phyloP scores from a whole-genome alignment of 2,113 vertebrate species.

The Hippocampus abdominalis region DNA sequence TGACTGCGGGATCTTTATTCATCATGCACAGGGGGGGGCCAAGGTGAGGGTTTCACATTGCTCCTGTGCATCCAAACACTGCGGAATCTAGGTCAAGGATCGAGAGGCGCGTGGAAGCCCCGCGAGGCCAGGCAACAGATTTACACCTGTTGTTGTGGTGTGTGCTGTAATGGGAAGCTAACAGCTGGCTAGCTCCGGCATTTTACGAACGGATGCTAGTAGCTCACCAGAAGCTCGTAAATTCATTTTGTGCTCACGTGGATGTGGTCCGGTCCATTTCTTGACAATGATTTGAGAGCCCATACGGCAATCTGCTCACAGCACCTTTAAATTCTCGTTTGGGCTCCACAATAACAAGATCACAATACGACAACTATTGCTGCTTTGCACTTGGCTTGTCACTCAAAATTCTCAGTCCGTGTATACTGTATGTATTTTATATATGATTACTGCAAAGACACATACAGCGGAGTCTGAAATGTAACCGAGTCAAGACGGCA shows the following conservation, averaged over 20 bases:
- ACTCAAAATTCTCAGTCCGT: no score
- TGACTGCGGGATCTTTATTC: slow-evolving; percentile 46
- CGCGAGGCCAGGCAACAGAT: slow-evolving; percentile 20
- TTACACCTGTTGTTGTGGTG: slow-evolving; percentile 31
- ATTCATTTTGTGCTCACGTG: slow-evolving; percentile 2
- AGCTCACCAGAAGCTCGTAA: slow-evolving; percentile 3
- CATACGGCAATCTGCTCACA: neutral
- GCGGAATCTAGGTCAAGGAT: slow-evolving; percentile 60
- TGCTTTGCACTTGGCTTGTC: no score
- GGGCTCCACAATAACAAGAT: no score
- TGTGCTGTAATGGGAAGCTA: slow-evolving; percentile 15
- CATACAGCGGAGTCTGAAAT: no score
- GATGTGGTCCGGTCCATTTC: neutral
- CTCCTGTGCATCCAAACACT: slow-evolving; percentile 57
- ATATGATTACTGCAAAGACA: no score
- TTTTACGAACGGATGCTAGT: slow-evolving; percentile 4
- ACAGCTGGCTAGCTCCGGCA: slow-evolving; percentile 6
- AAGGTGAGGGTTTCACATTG: slow-evolving; percentile 56
- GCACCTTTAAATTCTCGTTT: no score
- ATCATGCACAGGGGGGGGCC: slow-evolving; percentile 49
- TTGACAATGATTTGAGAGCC: slow-evolving; percentile 1
- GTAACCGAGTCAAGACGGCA: no score
- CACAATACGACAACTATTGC: no score
- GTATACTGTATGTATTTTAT: no score
- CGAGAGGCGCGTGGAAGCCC: neutral